Conservation (phyloP, 1,140 invertebrate genomes). For the Zaprionus kolodkinae region DNA sequence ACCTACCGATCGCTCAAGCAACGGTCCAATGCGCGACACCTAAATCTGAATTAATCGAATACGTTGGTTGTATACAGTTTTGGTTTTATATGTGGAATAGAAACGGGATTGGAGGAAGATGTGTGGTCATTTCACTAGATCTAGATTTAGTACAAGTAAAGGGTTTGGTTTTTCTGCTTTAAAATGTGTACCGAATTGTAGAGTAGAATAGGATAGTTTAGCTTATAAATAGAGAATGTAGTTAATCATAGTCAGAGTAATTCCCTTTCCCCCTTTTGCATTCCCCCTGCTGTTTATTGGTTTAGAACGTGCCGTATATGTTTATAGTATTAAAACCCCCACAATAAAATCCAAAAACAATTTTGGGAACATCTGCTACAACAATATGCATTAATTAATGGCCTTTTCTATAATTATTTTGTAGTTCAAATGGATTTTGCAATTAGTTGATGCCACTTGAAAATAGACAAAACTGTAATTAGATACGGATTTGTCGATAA, state of each 20-base stretch:
- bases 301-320: constrained; percentile 4
- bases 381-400: constrained; percentile 17
- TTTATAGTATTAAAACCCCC: background rate
- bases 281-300: background rate
- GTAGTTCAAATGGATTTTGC: constrained; percentile 27
- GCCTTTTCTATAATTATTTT: constrained; percentile 8
- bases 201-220: background rate
- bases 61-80: constrained; percentile 18
- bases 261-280: background rate
- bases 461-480: constrained; percentile 25
- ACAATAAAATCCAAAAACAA: background rate
- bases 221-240: background rate
- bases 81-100: constrained; percentile 12
- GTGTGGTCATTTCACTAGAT: constrained; percentile 10
- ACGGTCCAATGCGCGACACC: constrained; percentile 73
- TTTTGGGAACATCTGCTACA: constrained; percentile 10
- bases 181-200: background rate
- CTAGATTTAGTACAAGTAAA: background rate
- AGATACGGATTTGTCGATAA: constrained; percentile 1
- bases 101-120: constrained; percentile 12
- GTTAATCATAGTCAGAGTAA: background rate
- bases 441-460: constrained; percentile 21
- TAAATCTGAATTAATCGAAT: constrained; percentile 67
- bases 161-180: background rate
- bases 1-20: constrained; percentile 74